Conservation (phyloP, 1,140 invertebrate genomes). For the Steinernema feltiae region DNA sequence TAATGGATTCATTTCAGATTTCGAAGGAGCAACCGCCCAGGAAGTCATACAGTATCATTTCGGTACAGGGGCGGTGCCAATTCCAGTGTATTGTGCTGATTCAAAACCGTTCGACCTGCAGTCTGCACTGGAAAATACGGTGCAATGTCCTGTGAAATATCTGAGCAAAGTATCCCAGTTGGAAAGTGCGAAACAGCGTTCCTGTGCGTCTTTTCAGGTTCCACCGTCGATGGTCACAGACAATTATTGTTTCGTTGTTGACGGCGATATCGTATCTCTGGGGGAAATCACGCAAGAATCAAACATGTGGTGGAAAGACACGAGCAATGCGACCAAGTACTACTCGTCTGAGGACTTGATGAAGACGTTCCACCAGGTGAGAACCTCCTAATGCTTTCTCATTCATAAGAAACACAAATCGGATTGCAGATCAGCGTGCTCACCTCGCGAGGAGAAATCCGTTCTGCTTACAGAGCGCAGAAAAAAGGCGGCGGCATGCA, state of each 20-base stretch:
- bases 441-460: constrained; percentile 28
- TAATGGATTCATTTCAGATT: constrained; percentile 7
- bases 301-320: constrained; percentile 36
- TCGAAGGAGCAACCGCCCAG: constrained; percentile 18
- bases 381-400: background rate
- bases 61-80: constrained; percentile 16
- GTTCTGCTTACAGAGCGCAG: constrained; percentile 22
- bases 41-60: constrained; percentile 33
- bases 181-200: no score
- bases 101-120: constrained; percentile 23
- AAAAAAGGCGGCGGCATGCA: constrained; percentile 26
- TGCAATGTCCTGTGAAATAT: constrained; percentile 36
- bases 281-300: constrained; percentile 33
- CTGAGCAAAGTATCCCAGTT: constrained; percentile 37
- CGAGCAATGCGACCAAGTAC: constrained; percentile 28
- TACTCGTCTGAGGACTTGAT: constrained; percentile 36
- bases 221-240: constrained; percentile 37
- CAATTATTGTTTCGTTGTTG: constrained; percentile 40
- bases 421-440: constrained; percentile 39
- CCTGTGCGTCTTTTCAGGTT: constrained; percentile 20
- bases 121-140: constrained; percentile 29
- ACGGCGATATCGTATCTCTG: constrained; percentile 35
- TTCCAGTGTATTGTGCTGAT: constrained; percentile 31
- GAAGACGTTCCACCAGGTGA: constrained; percentile 39
- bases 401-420: no score